Percentiles rank a stretch among this genome's conserved stretches.
Evolutionary conservation across 2,797 vertebrate species (phyloP).

Genomic region (Ciconia nigra): DNA sequence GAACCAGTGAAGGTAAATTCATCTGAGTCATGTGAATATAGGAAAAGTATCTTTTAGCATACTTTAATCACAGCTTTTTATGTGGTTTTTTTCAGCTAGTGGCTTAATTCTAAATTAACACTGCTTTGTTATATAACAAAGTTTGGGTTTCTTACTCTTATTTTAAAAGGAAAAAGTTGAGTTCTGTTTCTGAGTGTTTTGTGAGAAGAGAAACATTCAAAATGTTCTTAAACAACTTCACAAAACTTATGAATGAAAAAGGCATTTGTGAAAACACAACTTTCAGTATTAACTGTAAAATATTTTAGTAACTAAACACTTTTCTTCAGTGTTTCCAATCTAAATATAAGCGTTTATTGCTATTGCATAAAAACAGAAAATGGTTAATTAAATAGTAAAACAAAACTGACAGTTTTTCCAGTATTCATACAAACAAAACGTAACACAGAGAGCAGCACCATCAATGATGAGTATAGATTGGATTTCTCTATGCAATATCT

Average conservation of each 20-base stretch:
- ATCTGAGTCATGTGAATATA: background rate
- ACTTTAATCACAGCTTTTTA: background rate
- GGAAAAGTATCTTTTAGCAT: background rate
- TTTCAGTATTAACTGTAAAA: background rate
- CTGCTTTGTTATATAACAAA: background rate
- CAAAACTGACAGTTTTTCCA: background rate
- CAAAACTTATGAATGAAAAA: background rate
- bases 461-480: background rate
- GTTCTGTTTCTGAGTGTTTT: background rate
- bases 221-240: background rate
- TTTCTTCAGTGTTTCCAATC: background rate
- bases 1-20: conserved; percentile 88
- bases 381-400: background rate
- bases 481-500: background rate
- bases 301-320: background rate
- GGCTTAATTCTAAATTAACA: background rate
- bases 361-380: background rate
- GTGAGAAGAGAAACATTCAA: background rate
- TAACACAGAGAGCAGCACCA: background rate
- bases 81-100: background rate
- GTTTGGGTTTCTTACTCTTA: background rate
- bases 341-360: background rate
- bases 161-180: background rate
- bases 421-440: background rate
- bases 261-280: background rate